A percentile compares a stretch with the other conserved stretches of the same genome.
Evolutionary conservation across 2,797 vertebrate species (phyloP).

Genomic region (Hypotaenidia okinawae): DNA sequence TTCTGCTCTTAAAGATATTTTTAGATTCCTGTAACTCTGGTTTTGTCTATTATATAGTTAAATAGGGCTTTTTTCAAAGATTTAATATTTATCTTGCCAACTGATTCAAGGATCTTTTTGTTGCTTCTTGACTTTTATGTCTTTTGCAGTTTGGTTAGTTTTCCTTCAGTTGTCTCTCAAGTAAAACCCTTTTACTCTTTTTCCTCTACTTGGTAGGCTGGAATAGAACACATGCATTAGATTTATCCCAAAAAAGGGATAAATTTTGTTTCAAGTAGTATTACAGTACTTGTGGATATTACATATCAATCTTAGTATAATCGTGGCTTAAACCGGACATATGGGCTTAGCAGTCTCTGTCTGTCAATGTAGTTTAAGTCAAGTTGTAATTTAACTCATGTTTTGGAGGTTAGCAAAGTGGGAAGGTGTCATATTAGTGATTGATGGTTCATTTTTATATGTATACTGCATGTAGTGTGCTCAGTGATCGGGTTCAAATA

Average conservation of each 20-base stretch:
- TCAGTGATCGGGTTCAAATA: not conserved
- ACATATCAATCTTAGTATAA: not conserved
- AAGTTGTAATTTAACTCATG: not conserved
- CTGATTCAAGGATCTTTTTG: not conserved
- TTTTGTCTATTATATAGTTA: not conserved
- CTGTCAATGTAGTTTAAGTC: not conserved
- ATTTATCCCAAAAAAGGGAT: slow-evolving; percentile 30
- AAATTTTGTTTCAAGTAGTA: slow-evolving; percentile 40
- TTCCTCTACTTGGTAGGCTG: not conserved
- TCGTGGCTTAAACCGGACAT: not conserved
- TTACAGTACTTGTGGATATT: slow-evolving; percentile 10
- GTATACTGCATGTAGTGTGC: not conserved
- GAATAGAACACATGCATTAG: slow-evolving; percentile 15
- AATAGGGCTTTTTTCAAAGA: not conserved
- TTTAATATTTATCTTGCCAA: slow-evolving; percentile 14
- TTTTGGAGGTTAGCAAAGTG: not conserved
- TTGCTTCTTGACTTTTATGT: slow-evolving; percentile 14
- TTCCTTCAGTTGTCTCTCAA: slow-evolving; percentile 1
- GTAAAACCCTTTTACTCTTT: slow-evolving; percentile 18
- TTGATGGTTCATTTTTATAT: not conserved
- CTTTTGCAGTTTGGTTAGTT: not conserved
- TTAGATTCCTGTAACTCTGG: not conserved
- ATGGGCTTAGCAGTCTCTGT: not conserved
- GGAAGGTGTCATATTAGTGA: not conserved
- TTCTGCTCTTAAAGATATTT: not conserved